Base-by-base conservation (phyloP, 2,113 vertebrate species). In the Tangachromis dhanisi region DNA sequence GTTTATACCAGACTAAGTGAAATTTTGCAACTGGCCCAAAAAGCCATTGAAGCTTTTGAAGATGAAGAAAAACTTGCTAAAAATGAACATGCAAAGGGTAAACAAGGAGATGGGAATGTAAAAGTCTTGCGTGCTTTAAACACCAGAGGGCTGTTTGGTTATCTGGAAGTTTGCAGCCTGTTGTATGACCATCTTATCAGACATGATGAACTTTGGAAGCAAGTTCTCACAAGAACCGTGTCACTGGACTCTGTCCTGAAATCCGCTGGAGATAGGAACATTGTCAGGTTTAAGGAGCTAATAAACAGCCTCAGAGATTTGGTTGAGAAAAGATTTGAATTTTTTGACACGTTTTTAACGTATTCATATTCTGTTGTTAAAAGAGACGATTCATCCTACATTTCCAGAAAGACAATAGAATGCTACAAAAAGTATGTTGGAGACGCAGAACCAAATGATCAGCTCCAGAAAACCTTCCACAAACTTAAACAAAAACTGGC, bases 351-450 rank as follows among this genome's bases (percentile, higher is more conserved):
- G 0, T 91, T 76, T 55, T 45, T 91, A 8, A 57, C 7, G 0
- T 0, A 57, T 57, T 57, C 54, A 57, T 14, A 57, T 14, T 57
- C 54, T 57, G 12, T 8, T 29, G 54, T 57, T 0, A 5, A 14
- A 0, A 26, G 0, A 57, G 55, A 14, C 0, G 55, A 57, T 57
- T 0, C 1, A 57, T 0, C 7, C 12, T 57, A 57, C 54, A 3
- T 57, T 29, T 57, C 4, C 33, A 33, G 7, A 33, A 33, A 33
- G 33, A 33, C 33, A 33, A 33, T 33, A 33, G 49, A 51, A 51
- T 51, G 49, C 0, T 51, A 51, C 49, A 51, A n/a, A 51, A 51
- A 51, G 0, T 51, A 51, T 51, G 47, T 89, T 1, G 31, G 55
- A 51, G n/a, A 42, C 2, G 40, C 26, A 1, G 24, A 57, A 45